Evolutionary conservation across 2,888 invertebrate genomes (phyloP).

Genomic region (Chalcis sispes): DNA sequence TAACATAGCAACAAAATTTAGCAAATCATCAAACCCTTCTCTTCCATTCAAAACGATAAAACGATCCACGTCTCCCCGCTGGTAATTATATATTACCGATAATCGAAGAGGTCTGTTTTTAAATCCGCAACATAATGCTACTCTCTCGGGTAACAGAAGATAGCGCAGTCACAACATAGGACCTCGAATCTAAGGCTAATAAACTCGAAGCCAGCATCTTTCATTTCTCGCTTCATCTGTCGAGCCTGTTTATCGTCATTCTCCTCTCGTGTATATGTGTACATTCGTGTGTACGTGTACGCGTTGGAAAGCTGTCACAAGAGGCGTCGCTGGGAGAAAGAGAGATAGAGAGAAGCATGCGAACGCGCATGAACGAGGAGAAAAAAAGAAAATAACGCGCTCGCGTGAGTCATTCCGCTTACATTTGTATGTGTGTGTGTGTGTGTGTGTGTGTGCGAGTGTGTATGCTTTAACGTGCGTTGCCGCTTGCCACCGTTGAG

Average conservation of each 20-base stretch:
- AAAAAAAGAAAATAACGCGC: not conserved
- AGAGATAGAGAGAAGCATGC: not conserved
- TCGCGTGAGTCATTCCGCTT: constrained; percentile 40
- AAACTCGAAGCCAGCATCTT: constrained; percentile 9
- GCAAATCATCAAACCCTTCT: not conserved
- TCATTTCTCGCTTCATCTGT: constrained; percentile 1
- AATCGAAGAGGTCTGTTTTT: not conserved
- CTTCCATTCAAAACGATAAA: not conserved
- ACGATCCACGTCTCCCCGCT: not conserved
- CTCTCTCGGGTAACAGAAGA: no score
- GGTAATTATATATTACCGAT: not conserved
- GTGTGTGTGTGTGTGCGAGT: no score
- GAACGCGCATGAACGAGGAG: constrained; percentile 3
- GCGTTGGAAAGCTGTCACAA: no score
- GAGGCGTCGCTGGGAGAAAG: constrained; percentile 22
- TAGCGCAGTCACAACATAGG: not conserved
- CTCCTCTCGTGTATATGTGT: no score
- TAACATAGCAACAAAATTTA: no score
- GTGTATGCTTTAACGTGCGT: no score
- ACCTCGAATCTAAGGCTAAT: constrained; percentile 31
- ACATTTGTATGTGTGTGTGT: no score
- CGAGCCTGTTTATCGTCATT: constrained; percentile 37
- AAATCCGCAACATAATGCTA: not conserved
- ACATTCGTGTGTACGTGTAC: no score
- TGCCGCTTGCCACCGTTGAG: constrained; percentile 44